These are phyloP conservation scores for Remorina albescens DNA, from an alignment of 2,797 vertebrate genomes.

Conservation along the genomic window DNA sequence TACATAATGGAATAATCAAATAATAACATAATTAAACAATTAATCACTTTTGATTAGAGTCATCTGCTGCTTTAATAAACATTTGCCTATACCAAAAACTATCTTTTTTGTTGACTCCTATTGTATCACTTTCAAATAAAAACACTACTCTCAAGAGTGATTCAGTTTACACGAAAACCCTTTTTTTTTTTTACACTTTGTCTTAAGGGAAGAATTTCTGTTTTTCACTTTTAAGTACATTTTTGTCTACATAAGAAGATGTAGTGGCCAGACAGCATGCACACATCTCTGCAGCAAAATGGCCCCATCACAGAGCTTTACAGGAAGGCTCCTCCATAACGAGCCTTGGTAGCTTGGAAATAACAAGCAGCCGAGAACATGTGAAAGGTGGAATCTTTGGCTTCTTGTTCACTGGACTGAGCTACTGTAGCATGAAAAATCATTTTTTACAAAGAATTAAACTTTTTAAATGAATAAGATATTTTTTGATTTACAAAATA, in stretches of 20 bases:
- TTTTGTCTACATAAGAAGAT: conserved; percentile 6
- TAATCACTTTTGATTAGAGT: conserved; percentile 48
- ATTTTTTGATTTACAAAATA: not conserved
- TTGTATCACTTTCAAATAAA: conserved; percentile 1
- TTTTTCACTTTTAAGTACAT: conserved; percentile 6
- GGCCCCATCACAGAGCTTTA: conserved; percentile 45
- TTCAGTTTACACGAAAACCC: conserved; percentile 1
- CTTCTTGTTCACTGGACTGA: not conserved
- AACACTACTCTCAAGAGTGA: not conserved
- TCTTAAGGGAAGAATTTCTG: not conserved
- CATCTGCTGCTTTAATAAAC: conserved; percentile 50
- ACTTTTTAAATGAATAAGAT: not conserved
- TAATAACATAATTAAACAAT: too few relatives aligned
- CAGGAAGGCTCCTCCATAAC: conserved; percentile 50
- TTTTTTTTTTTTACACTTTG: not conserved
- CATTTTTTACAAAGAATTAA: conserved; percentile 17
- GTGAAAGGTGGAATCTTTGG: conserved; percentile 3
- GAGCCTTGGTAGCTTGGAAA: conserved; percentile 43
- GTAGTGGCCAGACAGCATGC: too few relatives aligned
- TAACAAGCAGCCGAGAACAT: conserved; percentile 57
- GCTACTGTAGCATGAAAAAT: not conserved
- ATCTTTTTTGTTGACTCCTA: too few relatives aligned
- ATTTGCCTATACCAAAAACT: conserved; percentile 42
- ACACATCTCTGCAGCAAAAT: too few relatives aligned
- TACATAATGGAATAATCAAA: too few relatives aligned